These are phyloP conservation scores for Drosophila lini DNA, from an alignment of 1,140 invertebrate genomes.

Conservation along the genomic window DNA sequence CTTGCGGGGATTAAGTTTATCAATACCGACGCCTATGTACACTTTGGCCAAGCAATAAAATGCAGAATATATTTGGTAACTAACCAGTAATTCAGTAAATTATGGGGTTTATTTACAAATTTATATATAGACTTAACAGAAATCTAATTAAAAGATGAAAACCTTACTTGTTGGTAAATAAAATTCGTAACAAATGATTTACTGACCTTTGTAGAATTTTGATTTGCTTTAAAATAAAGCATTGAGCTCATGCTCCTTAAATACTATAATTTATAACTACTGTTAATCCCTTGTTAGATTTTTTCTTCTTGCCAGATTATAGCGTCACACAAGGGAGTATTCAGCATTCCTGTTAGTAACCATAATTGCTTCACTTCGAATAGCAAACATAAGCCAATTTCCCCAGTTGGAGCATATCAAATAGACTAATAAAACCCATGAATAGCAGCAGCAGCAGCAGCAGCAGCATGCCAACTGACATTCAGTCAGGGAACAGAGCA, in stretches of 20 bases:
- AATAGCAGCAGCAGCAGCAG: not conserved
- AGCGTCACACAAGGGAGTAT: not conserved
- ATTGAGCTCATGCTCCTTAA: not conserved
- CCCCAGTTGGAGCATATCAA: slow-evolving; percentile 6
- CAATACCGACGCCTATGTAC: slow-evolving; percentile 41
- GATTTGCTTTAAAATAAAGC: not conserved
- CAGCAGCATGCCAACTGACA: slow-evolving; percentile 1
- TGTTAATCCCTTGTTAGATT: not conserved
- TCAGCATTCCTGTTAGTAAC: not conserved
- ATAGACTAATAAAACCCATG: slow-evolving; percentile 16
- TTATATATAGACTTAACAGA: too few relatives aligned
- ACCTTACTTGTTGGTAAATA: not conserved
- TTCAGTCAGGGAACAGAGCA: slow-evolving; percentile 22
- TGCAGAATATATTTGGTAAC: not conserved
- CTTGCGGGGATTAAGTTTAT: slow-evolving; percentile 14
- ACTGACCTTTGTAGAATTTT: not conserved
- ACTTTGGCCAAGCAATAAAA: slow-evolving; percentile 8
- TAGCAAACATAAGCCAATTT: slow-evolving; percentile 6
- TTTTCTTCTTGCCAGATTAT: not conserved
- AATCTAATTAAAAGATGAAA: not conserved
- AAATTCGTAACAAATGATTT: not conserved
- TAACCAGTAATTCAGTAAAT: not conserved
- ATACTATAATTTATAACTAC: not conserved
- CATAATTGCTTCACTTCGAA: slow-evolving; percentile 7
- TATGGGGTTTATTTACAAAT: not conserved